Percentiles rank a stretch among this genome's conserved stretches.
These are phyloP conservation scores for Gari tellinella DNA, from an alignment of 2,888 invertebrate species.

Conservation along the genomic window DNA sequence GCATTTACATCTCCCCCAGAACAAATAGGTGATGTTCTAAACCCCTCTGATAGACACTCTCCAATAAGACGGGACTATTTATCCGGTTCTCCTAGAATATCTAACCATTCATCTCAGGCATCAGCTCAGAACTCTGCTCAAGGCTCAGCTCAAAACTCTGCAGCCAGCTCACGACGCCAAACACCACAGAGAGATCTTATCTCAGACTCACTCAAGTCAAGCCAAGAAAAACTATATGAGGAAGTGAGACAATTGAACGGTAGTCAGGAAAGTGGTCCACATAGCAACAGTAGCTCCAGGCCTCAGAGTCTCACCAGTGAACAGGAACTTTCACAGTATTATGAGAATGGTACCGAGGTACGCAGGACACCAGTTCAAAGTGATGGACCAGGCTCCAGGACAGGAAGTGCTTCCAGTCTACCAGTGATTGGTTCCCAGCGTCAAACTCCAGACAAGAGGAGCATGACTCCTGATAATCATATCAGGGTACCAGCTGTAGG, in stretches of 20 bases:
- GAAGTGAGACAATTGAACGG: constrained; percentile 28
- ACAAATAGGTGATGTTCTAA: constrained; percentile 62
- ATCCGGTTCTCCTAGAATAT: constrained; percentile 36
- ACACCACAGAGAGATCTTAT: constrained; percentile 57
- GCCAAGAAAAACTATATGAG: constrained; percentile 65
- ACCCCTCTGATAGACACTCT: constrained; percentile 61
- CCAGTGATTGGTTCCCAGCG: constrained; percentile 61
- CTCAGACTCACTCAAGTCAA: constrained; percentile 50
- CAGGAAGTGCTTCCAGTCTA: constrained; percentile 59
- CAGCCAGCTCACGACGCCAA: constrained; percentile 39
- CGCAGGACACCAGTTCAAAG: constrained; percentile 16
- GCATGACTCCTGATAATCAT: constrained; percentile 73
- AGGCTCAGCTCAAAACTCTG: constrained; percentile 33
- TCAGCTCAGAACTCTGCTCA: constrained; percentile 11
- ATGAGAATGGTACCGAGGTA: constrained; percentile 48
- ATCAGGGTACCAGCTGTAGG: constrained; percentile 61
- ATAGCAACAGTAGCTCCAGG: constrained; percentile 50
- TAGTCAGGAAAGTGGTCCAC: constrained; percentile 23
- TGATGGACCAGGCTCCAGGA: not conserved
- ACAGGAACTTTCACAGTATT: constrained; percentile 75
- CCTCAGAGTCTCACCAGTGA: constrained; percentile 75
- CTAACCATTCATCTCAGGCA: constrained; percentile 28
- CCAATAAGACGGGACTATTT: constrained; percentile 57
- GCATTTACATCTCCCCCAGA: constrained; percentile 51
- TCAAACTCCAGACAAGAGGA: constrained; percentile 60